phyloP scores from a whole-genome alignment of 2,113 vertebrate species.

The Corythaixoides concolor region DNA sequence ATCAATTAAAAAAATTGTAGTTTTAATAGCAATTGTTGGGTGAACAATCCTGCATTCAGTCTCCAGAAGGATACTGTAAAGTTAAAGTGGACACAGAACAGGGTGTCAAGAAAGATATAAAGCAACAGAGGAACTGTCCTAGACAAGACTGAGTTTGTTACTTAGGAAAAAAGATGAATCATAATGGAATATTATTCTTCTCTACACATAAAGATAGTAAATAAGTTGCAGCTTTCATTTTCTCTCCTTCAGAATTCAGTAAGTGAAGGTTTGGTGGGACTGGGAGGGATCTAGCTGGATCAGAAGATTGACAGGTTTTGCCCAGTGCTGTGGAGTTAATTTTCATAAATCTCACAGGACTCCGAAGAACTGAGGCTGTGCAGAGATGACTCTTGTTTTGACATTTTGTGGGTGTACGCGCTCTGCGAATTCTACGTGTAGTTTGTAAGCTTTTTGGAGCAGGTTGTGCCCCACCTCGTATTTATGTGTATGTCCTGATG shows the following conservation, averaged over 20 bases:
- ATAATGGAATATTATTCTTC: neutral
- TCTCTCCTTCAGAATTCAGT: neutral
- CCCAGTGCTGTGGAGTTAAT: neutral
- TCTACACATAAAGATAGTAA: neutral
- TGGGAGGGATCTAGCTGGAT: neutral
- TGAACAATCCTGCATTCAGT: neutral
- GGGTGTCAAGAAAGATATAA: neutral
- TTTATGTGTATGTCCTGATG: neutral
- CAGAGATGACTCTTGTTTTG: neutral
- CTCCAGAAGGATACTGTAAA: neutral
- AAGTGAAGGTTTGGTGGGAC: neutral
- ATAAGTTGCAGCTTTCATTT: neutral
- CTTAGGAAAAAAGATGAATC: neutral
- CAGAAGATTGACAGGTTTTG: neutral
- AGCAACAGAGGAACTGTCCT: neutral
- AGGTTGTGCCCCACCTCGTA: neutral
- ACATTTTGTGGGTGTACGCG: neutral
- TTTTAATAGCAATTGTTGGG: neutral
- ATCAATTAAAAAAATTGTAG: neutral
- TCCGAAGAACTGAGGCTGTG: neutral
- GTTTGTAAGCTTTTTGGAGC: neutral
- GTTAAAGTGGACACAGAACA: neutral
- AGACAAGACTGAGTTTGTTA: neutral
- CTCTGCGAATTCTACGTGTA: neutral
- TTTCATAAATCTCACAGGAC: neutral